Conservation (phyloP, 2,113 vertebrate genomes). For the Fregetta grallaria region DNA sequence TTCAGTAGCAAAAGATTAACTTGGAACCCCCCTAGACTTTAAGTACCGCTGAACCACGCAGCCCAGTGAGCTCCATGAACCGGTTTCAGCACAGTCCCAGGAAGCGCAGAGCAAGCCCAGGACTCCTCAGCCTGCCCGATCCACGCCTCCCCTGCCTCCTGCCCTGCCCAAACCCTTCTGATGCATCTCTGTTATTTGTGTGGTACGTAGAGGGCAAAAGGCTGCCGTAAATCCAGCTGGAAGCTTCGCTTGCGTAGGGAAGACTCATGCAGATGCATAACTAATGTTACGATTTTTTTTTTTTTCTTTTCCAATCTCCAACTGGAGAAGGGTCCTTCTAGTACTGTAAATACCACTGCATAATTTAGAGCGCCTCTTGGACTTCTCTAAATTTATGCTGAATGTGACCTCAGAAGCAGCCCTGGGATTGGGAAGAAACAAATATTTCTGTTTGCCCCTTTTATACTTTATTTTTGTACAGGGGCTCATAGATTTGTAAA, state of each 20-base stretch:
- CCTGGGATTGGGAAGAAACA: conserved; percentile 31
- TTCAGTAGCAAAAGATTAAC: not conserved
- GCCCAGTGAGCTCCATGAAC: not conserved
- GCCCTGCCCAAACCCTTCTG: not conserved
- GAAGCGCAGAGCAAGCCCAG: not conserved
- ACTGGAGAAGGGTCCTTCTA: not conserved
- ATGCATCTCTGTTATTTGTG: not conserved
- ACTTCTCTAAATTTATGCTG: conserved; percentile 38
- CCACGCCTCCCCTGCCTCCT: not conserved
- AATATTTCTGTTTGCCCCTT: conserved; percentile 35
- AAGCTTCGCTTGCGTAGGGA: not conserved
- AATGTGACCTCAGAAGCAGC: conserved; percentile 28
- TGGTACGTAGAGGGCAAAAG: not conserved
- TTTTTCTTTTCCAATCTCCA: not conserved
- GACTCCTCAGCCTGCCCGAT: not conserved
- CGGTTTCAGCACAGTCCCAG: not conserved
- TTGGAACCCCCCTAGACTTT: not conserved
- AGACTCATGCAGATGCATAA: not conserved
- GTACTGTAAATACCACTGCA: conserved; percentile 31
- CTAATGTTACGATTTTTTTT: not conserved
- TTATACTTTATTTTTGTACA: conserved; percentile 59
- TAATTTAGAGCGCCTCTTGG: not conserved
- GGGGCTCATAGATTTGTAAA: conserved; percentile 48
- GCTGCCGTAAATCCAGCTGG: not conserved
- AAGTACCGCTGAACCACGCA: not conserved